phyloP scores from a whole-genome alignment of 1,140 invertebrate species.

The Adelges cooleyi region DNA sequence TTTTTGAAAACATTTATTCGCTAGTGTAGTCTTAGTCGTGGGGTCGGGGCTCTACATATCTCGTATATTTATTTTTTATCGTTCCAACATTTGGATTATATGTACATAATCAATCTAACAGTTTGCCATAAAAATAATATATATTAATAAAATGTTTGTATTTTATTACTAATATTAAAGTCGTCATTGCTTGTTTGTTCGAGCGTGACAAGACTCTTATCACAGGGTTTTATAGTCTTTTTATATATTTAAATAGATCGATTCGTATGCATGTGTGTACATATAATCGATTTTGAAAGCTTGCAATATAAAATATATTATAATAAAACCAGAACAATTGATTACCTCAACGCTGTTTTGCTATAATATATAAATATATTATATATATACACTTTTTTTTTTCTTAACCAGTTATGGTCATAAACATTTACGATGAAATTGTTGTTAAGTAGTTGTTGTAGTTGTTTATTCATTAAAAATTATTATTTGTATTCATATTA shows the following conservation, averaged over 20 bases:
- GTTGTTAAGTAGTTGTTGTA: too few species aligned
- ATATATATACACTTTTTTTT: too few species aligned
- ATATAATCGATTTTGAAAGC: too few species aligned
- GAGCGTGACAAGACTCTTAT: background rate
- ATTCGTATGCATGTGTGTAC: too few species aligned
- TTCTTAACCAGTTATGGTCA: too few species aligned
- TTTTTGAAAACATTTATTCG: background rate
- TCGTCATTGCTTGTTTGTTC: background rate
- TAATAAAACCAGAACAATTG: too few species aligned
- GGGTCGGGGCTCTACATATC: conserved; percentile 15
- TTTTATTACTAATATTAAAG: background rate
- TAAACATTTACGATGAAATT: too few species aligned
- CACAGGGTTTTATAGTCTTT: conserved; percentile 11
- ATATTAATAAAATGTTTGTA: background rate
- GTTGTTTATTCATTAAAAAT: too few species aligned
- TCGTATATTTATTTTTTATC: conserved; percentile 25
- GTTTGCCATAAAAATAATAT: conserved; percentile 8
- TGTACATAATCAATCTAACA: background rate
- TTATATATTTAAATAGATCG: background rate
- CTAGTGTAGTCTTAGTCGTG: background rate
- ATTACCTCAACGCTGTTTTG: too few species aligned
- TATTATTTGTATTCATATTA: too few species aligned
- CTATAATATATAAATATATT: too few species aligned
- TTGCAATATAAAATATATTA: background rate
- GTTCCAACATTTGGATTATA: conserved; percentile 8